Conservation (phyloP, 2,113 vertebrate species). For the Myrmecophaga tridactyla region DNA sequence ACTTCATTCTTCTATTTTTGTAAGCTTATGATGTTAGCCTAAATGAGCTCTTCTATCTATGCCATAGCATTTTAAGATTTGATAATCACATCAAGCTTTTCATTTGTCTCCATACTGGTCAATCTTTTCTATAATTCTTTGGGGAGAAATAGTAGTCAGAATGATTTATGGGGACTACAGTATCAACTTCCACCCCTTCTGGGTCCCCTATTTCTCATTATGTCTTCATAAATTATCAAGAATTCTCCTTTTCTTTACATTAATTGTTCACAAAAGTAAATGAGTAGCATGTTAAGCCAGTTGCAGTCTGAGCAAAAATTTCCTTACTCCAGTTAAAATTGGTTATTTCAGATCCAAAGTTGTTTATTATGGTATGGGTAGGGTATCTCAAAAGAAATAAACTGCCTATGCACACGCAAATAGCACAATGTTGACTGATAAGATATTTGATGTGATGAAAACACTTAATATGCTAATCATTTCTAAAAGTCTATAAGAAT, state of each 20-base stretch:
- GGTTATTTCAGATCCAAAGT: neutral
- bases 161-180: neutral
- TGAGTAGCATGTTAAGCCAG: neutral
- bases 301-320: neutral
- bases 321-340: neutral
- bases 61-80: neutral
- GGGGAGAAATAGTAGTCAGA: neutral
- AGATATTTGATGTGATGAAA: conserved; percentile 19
- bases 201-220: neutral
- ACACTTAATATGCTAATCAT: neutral
- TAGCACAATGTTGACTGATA: neutral
- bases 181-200: neutral
- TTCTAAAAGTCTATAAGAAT: neutral
- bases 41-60: neutral
- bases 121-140: neutral
- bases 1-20: neutral
- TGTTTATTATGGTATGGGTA: neutral
- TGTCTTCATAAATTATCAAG: neutral
- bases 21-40: neutral
- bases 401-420: neutral
- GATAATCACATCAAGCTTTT: neutral
- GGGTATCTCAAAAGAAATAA: neutral
- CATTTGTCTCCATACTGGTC: neutral
- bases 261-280: conserved; percentile 15
- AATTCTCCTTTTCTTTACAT: neutral